Conservation (phyloP, 2,113 vertebrate species). For the Caretta caretta region DNA sequence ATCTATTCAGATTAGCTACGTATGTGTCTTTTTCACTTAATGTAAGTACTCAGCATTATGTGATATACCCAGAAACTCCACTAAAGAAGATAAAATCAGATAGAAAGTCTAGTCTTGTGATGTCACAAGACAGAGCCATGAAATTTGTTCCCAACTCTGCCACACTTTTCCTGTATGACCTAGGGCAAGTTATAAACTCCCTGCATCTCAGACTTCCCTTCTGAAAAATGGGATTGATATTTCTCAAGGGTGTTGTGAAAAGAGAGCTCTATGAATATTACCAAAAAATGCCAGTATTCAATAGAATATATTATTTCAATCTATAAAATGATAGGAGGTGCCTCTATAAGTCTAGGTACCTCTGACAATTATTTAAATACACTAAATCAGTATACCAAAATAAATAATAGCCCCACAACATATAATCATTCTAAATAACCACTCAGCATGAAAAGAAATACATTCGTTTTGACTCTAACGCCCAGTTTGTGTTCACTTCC, state of each 20-base stretch:
- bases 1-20: background rate
- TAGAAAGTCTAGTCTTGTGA: background rate
- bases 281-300: background rate
- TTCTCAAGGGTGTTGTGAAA: background rate
- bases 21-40: background rate
- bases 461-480: background rate
- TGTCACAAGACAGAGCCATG: background rate
- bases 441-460: background rate
- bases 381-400: background rate
- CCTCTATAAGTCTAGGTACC: background rate
- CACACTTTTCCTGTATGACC: background rate
- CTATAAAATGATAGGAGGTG: background rate
- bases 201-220: background rate
- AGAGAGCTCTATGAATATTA: background rate
- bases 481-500: background rate
- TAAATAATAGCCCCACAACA: background rate
- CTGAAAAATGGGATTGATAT: background rate
- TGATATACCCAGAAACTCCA: background rate
- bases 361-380: background rate
- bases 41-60: background rate
- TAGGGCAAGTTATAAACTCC: background rate
- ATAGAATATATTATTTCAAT: background rate
- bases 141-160: background rate
- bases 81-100: background rate
- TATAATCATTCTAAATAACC: background rate